Conservation (phyloP, 2,113 vertebrate species). For the Sclerurus mexicanus region DNA sequence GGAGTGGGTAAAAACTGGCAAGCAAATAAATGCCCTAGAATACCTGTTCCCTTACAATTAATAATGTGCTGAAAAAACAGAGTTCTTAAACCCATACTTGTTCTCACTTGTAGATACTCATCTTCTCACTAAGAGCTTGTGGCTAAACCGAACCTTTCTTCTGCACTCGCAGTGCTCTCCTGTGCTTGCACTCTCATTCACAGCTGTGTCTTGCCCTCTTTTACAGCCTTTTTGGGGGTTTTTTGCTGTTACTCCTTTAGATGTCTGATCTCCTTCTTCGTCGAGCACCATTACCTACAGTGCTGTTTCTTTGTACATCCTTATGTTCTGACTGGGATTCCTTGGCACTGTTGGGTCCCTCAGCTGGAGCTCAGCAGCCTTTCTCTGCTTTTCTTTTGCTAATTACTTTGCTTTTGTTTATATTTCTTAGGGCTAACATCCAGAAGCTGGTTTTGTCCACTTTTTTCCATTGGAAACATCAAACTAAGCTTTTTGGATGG, state of each 20-base stretch:
- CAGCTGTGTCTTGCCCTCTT: not conserved
- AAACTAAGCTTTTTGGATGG: not conserved
- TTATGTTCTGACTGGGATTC: rapidly evolving
- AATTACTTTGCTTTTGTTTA: not conserved
- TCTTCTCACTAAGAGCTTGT: not conserved
- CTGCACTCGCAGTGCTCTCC: not conserved
- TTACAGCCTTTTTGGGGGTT: not conserved
- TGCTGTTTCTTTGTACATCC: not conserved
- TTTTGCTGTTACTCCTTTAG: not conserved
- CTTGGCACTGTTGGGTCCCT: not conserved
- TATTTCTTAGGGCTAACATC: not conserved
- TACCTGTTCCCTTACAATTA: not conserved
- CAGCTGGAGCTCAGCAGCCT: not conserved
- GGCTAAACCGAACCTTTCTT: not conserved
- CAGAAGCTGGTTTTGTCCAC: not conserved
- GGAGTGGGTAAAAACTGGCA: not conserved
- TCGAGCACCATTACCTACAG: not conserved
- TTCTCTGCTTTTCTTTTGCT: not conserved
- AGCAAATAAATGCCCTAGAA: not conserved
- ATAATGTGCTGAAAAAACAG: not conserved
- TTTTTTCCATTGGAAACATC: not conserved
- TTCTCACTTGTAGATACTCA: not conserved
- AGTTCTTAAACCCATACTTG: not conserved
- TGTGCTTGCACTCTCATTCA: not conserved
- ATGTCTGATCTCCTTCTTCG: not conserved